Conservation (phyloP, 2,113 vertebrate species). For the Poecile atricapillus region DNA sequence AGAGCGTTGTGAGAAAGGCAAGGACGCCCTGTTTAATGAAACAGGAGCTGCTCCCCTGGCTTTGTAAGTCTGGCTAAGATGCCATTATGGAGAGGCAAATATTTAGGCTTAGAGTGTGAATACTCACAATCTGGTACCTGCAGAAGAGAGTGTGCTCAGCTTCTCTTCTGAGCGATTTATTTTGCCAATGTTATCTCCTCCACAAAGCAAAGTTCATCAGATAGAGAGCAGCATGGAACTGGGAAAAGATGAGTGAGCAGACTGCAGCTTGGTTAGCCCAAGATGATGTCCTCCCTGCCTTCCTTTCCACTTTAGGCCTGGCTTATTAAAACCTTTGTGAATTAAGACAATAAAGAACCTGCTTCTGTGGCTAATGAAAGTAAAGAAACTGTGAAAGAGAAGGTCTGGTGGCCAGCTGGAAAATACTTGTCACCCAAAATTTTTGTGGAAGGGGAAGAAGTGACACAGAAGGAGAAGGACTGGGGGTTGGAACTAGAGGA, state of each 20-base stretch:
- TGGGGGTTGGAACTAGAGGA: neutral
- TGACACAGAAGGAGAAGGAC: neutral
- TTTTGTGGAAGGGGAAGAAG: neutral
- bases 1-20: neutral
- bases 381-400: neutral
- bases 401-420: neutral
- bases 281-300: neutral
- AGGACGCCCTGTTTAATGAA: neutral
- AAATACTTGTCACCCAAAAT: neutral
- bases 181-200: neutral
- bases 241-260: neutral
- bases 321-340: neutral
- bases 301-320: neutral
- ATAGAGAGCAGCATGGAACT: neutral
- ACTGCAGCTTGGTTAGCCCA: neutral
- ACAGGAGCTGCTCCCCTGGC: neutral
- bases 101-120: neutral
- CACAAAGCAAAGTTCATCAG: neutral
- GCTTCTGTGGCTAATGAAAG: neutral
- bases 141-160: neutral
- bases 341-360: neutral
- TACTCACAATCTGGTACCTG: neutral
- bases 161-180: neutral
- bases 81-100: neutral
- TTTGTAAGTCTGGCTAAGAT: neutral